Evolutionary conservation across 2,113 vertebrate species (phyloP), one percentile per base, ranked within the genome.

Genomic region (Cebus imitator): DNA sequence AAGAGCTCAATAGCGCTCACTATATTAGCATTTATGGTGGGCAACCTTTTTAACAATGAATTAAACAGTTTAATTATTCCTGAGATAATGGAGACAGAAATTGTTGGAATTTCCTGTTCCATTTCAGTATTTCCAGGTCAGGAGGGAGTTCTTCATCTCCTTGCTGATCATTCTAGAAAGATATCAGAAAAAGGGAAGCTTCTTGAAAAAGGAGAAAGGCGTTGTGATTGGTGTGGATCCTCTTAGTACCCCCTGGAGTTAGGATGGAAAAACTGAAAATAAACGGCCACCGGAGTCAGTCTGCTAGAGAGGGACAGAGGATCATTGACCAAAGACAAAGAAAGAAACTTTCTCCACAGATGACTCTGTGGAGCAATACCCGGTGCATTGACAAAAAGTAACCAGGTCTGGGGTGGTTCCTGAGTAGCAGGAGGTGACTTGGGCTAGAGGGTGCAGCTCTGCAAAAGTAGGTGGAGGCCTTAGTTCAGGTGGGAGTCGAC

Each of bases 111-210:
- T 93, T 82, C 75, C 32, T 82, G 18, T 55, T 68, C 76, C 78
- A 8, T 82, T 75, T 72, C 43, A 5, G 52, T 91, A 68, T 48
- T 85, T 86, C 40, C 30, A n/a, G n/a, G 18, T 84, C 5, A 43
- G 70, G 64, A 57, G 23, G 27, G 23, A 43, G 20, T 64, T 84
- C 35, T 25, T 91, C 30, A 70, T 68, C 21, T 87, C 55, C 18
- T 91, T 58, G 37, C 40, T 23, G 61, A 64, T 66, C 82, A 89
- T 81, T 79, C 35, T 14, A 73, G n/a, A 95, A 96, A 90, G 57
- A 21, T 37, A 85, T 14, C 14, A 61, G 35, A 70, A 87, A 76
- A 89, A 73, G 50, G 5, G 55, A 32, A 91, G 61, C 32, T 50
- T 73, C 40, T 61, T 81, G 10, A 80, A 72, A 40, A 10, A 35